These are phyloP conservation scores for Zophobas atratus DNA, from an alignment of 1,140 invertebrate species.

Conservation along the genomic window DNA sequence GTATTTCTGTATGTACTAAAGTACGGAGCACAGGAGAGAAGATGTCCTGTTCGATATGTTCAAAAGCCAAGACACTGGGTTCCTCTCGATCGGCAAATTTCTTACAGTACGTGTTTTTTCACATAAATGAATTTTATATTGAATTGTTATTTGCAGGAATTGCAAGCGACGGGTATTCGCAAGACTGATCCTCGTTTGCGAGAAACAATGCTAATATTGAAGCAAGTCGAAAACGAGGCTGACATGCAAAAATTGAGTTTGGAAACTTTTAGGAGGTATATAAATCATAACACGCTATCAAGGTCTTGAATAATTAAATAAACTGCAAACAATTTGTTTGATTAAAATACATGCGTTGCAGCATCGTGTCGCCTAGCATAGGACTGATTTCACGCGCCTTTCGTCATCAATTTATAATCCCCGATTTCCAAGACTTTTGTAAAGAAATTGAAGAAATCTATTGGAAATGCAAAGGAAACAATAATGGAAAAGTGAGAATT, in stretches of 20 bases:
- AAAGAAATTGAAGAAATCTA: constrained; percentile 95
- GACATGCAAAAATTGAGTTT: constrained; percentile 88
- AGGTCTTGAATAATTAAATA: constrained; percentile 6
- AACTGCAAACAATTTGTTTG: constrained; percentile 38
- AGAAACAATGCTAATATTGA: constrained; percentile 88
- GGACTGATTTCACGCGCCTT: constrained; percentile 94
- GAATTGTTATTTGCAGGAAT: constrained; percentile 72
- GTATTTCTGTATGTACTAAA: constrained; percentile 40
- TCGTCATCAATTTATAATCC: constrained; percentile 94
- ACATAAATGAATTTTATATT: too few relatives aligned
- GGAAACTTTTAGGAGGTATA: constrained; percentile 87
- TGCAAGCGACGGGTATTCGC: constrained; percentile 88
- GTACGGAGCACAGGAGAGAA: constrained; percentile 81
- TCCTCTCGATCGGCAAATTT: constrained; percentile 88
- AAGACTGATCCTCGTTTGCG: constrained; percentile 89
- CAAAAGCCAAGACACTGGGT: constrained; percentile 85
- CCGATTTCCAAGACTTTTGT: constrained; percentile 93
- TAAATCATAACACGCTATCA: constrained; percentile 2
- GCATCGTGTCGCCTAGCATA: constrained; percentile 89
- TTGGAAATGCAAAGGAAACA: constrained; percentile 90
- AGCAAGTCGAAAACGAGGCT: constrained; percentile 81
- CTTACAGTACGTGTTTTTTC: constrained; percentile 73
- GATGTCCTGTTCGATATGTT: constrained; percentile 95
- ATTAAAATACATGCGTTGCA: constrained; percentile 66
- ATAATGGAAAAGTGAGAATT: constrained; percentile 82